phyloP scores from a whole-genome alignment of 1,140 invertebrate genomes.

The Drosophila kanapiae region DNA sequence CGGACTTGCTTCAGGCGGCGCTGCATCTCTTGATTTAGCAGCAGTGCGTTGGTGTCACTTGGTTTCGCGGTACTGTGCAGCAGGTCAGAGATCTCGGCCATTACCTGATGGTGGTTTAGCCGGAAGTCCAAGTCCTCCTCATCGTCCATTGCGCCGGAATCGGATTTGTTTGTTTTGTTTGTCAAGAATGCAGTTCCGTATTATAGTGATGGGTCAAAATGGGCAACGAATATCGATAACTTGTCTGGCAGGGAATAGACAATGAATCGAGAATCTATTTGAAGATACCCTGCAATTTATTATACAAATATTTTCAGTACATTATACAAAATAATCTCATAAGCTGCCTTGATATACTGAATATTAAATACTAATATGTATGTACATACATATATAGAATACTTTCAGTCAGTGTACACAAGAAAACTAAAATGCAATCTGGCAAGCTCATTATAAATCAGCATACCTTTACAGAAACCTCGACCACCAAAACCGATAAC shows the following conservation, averaged over 20 bases:
- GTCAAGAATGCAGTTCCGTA: neutral
- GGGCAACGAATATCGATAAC: slow-evolving; percentile 4
- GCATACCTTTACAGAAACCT: neutral
- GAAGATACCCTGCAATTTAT: neutral
- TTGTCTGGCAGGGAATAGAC: neutral
- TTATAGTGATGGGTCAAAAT: neutral
- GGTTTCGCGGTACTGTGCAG: slow-evolving; percentile 10
- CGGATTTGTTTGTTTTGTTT: slow-evolving; percentile 13
- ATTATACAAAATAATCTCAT: neutral
- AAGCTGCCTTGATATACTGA: neutral
- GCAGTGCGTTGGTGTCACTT: slow-evolving; percentile 41
- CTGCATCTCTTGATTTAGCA: slow-evolving; percentile 62
- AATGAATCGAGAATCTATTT: neutral
- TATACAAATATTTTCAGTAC: too few relatives aligned
- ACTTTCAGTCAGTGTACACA: neutral
- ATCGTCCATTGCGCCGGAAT: slow-evolving; percentile 36
- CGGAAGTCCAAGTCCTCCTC: slow-evolving; percentile 8
- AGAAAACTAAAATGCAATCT: neutral
- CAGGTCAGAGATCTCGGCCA: slow-evolving; percentile 44
- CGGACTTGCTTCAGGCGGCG: slow-evolving; percentile 47
- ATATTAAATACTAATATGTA: neutral
- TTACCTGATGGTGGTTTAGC: slow-evolving; percentile 29
- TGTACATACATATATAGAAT: neutral
- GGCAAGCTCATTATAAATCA: neutral
- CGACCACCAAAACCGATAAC: neutral